Base-by-base conservation (phyloP, 2,113 vertebrate species). In the Sardina pilchardus region DNA sequence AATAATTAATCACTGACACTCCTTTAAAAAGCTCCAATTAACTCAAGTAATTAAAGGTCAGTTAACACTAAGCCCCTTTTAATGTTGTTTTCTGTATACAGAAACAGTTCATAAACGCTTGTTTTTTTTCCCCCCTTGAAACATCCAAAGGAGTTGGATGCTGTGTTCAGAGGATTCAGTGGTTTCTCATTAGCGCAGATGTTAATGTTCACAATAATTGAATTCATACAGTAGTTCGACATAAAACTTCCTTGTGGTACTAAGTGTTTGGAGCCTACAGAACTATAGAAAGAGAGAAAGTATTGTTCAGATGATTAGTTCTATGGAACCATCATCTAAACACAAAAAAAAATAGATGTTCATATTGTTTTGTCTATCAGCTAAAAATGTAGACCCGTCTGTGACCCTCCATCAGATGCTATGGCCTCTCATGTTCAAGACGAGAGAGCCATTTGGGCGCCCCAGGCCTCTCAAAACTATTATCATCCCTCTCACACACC, bases 1-100 rank as follows among this genome's bases (percentile, higher is more conserved):
- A 78, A 84, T 26, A 82, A 82, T 83, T 80, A 56, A 82, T 85
- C 63, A 83, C 30, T 82, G 81, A 87, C 81, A 88, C 39, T 56
- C 10, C 14, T 34, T 78, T 83, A 85, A 83, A 82, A 83, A 59
- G 36, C 10, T 3, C 71, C 75, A 85, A 53, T 83, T 50, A 83
- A 82, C 84, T 81, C 30, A 10, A 36, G 48, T 50, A 81, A 83
- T 85, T 67, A 83, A 39, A 4, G 63, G 47, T 87, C 48, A 80
- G 81, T 81, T 81, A 19, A 81, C 67, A 80, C 24, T 19, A 26
- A 39, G 84, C 50, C 71, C 44, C 30, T 86, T 78, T 83, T 78
- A 83, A 36, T 30, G 83, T 43, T 42, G 26, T 59, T 83, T 63
- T 83, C 50, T 78, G 71, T 78, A 14, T 34, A 78, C 26, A 36